phyloP scores from a whole-genome alignment of 2,113 vertebrate genomes.

The Grantiella picta region DNA sequence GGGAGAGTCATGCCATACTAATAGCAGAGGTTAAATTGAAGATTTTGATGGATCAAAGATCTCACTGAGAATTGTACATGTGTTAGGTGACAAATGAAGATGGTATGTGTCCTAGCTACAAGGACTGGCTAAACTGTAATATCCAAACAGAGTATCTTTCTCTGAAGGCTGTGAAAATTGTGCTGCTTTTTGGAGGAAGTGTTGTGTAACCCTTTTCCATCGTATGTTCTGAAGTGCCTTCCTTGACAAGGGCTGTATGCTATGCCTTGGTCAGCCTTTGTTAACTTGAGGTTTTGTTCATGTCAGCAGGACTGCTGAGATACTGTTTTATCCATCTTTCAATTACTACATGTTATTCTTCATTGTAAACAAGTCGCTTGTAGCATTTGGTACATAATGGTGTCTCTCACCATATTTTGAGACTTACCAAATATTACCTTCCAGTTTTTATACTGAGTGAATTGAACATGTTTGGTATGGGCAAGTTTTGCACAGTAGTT shows the following conservation, averaged over 20 bases:
- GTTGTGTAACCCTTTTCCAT: neutral
- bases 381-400: neutral
- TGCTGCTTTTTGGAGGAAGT: neutral
- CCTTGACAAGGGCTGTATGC: neutral
- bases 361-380: neutral
- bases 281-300: neutral
- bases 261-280: neutral
- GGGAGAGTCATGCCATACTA: rapidly evolving
- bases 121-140: neutral
- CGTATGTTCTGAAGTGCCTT: neutral
- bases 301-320: neutral
- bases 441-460: neutral
- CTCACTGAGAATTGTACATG: neutral
- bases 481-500: neutral
- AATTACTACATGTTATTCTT: neutral
- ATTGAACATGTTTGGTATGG: neutral
- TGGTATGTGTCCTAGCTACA: neutral
- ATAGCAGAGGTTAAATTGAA: neutral
- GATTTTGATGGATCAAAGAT: neutral
- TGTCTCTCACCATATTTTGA: neutral
- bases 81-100: neutral
- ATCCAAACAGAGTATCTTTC: neutral
- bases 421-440: neutral
- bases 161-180: neutral
- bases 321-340: neutral